These are phyloP conservation scores for Campylomormyrus numenius DNA, from an alignment of 2,113 vertebrate species.

Conservation along the genomic window DNA sequence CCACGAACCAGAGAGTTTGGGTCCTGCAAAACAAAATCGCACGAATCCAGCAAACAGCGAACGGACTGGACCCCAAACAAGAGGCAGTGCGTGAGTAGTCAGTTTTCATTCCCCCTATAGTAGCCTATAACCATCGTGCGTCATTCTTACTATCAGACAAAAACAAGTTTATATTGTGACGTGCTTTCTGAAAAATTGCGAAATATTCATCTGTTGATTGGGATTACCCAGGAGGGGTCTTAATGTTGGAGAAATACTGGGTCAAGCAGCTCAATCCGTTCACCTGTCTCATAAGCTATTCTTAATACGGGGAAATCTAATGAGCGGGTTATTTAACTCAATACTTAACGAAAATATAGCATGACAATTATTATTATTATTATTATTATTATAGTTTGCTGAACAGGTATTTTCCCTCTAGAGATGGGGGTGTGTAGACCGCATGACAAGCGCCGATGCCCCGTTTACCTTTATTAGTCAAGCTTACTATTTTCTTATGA, in stretches of 20 bases:
- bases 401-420: conserved; percentile 6
- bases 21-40: conserved; percentile 85
- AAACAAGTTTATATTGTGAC: background rate
- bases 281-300: background rate
- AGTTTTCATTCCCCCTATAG: background rate
- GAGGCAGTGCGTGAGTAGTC: conserved; percentile 96
- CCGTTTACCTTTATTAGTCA: conserved; percentile 9
- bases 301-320: background rate
- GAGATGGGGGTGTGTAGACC: conserved; percentile 58
- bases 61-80: conserved; percentile 87
- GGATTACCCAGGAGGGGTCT: background rate
- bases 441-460: conserved; percentile 38
- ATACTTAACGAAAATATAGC: background rate
- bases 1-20: conserved; percentile 82
- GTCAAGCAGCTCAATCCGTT: background rate
- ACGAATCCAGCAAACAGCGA: conserved; percentile 77
- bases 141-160: background rate
- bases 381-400: background rate
- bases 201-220: conserved; percentile 5
- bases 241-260: background rate
- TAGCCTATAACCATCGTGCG: background rate
- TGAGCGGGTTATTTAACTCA: background rate
- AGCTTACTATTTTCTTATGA: background rate
- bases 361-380: background rate
- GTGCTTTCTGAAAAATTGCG: background rate